A percentile compares a stretch with the other conserved stretches of the same genome.
phyloP scores from a whole-genome alignment of 1,140 invertebrate species.

The Drosophila biarmipes region DNA sequence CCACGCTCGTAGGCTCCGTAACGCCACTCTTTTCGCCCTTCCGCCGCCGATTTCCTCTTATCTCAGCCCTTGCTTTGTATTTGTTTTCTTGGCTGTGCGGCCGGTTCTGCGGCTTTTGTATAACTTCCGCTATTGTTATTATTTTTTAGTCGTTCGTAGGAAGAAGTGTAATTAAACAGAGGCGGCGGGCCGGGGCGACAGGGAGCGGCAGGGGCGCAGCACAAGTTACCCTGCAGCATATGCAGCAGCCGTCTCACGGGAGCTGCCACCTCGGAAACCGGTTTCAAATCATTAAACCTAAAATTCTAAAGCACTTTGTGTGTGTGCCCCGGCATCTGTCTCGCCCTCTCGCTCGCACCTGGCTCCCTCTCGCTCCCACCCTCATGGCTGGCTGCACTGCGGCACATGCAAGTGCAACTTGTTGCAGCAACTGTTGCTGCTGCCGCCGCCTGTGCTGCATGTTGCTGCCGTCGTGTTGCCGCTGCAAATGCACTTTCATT shows the following conservation, averaged over 20 bases:
- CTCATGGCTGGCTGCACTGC: conserved; percentile 50
- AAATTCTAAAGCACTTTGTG: conserved; percentile 69
- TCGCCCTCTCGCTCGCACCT: conserved; percentile 10
- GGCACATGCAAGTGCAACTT: conserved; percentile 71
- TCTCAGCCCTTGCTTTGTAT: conserved; percentile 30
- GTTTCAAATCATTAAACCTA: conserved; percentile 78
- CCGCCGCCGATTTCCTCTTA: conserved; percentile 28
- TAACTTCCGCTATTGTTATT: conserved; percentile 75
- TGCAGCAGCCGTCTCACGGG: conserved; percentile 58
- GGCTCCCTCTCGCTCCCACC: conserved; percentile 2
- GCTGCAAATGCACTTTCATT: conserved; percentile 64
- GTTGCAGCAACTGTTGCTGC: conserved; percentile 68
- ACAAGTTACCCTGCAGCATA: conserved; percentile 30
- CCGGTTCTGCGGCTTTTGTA: conserved; percentile 77
- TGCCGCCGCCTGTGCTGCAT: conserved; percentile 26
- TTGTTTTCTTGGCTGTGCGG: conserved; percentile 34
- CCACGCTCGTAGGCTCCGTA: neutral
- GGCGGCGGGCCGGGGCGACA: conserved; percentile 6
- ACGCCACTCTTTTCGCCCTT: conserved; percentile 17
- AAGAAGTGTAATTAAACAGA: conserved; percentile 74
- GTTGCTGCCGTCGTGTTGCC: conserved; percentile 29
- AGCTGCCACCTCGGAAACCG: conserved; percentile 69
- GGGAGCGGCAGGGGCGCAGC: conserved; percentile 26
- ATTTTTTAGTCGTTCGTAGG: conserved; percentile 46
- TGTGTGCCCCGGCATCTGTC: conserved; percentile 28